Evolutionary conservation across 2,888 invertebrate genomes (phyloP), one percentile per base, ranked within the genome.

Genomic region (Eucera pruinosa): DNA sequence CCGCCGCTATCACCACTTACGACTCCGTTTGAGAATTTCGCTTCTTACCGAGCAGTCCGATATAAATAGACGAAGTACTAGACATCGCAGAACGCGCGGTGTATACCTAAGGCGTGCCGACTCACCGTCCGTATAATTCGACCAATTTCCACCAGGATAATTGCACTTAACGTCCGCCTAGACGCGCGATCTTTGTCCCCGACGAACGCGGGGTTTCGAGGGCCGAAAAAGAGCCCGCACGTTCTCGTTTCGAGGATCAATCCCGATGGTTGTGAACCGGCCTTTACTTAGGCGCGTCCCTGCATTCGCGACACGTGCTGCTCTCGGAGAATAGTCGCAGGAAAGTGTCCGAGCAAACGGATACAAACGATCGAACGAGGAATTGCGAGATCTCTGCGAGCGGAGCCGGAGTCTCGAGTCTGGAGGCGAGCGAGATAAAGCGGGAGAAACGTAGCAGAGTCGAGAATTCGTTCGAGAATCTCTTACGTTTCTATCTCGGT

Each of bases 41-140:
- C 81, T 81, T 62, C 75, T 79, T 73, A 69, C 69, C 69, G 52
- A 72, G 60, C 61, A 67, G 45, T 52, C n/a, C 72, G 84, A 62
- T 85, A 85, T 85, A 85, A 85, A 85, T 85, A 85, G 85, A 86
- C 83, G 47, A 78, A 74, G 80, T 72, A 62, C 69, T 84, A 84
- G 84, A 73, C 75, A 82, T 60, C 66, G 78, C 65, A 43, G 65
- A 76, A 75, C 70, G 70, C 54, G 52, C 27, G 45, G 47, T 67
- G 65, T 62, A 41, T 62, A 74, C 64, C 47, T 58, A 62, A 65
- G 55, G 55, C 67, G 64, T 45, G 41, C 27, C 70, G 45, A 41
- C 27, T 80, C 64, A 47, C 15, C 48, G 54, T 48, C 61, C 39
- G 54, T 76, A 68, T 71, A 68, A 71, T 66, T 30, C 60, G 48